These are phyloP conservation scores for Scomberomorus guttatus DNA, from an alignment of 2,797 vertebrate species.

Conservation along the genomic window DNA sequence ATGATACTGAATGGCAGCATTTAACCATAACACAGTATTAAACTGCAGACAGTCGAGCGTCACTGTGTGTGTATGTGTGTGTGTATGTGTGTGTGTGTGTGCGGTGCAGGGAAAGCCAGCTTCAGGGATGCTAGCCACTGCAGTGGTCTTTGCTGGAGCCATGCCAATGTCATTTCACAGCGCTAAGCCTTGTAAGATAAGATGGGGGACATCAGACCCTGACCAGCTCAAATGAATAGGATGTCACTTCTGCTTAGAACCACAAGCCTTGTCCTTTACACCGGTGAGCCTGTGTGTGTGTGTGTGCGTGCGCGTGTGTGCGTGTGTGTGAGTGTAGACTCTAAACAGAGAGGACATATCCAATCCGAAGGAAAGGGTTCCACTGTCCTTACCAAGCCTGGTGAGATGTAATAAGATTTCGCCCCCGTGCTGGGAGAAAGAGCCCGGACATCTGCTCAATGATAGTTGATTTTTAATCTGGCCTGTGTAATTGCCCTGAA, in stretches of 20 bases:
- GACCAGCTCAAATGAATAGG: constrained; percentile 85
- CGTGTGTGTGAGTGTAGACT: constrained; percentile 45
- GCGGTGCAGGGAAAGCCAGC: constrained; percentile 33
- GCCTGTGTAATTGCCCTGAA: constrained; percentile 70
- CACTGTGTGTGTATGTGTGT: constrained; percentile 1
- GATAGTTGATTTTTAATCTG: constrained; percentile 79
- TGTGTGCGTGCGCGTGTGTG: constrained; percentile 38
- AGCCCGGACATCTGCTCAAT: constrained; percentile 71
- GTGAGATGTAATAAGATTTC: constrained; percentile 73
- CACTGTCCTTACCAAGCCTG: constrained; percentile 53
- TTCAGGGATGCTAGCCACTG: constrained; percentile 56
- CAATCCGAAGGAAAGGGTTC: constrained; percentile 72
- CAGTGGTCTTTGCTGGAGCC: constrained; percentile 74
- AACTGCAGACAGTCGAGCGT: constrained; percentile 46
- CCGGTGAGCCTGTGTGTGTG: constrained; percentile 28
- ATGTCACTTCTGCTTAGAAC: constrained; percentile 84
- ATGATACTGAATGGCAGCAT: constrained; percentile 62
- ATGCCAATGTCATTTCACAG: constrained; percentile 82
- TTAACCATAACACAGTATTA: constrained; percentile 60
- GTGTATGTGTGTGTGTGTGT: constrained; percentile 25
- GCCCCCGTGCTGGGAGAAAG: constrained; percentile 31
- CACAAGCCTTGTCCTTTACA: constrained; percentile 66
- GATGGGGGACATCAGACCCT: constrained; percentile 81
- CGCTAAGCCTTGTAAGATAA: constrained; percentile 82
- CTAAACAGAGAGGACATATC: constrained; percentile 82